Evolutionary conservation across 2,113 vertebrate species (phyloP).

Genomic region (Monopterus albus): DNA sequence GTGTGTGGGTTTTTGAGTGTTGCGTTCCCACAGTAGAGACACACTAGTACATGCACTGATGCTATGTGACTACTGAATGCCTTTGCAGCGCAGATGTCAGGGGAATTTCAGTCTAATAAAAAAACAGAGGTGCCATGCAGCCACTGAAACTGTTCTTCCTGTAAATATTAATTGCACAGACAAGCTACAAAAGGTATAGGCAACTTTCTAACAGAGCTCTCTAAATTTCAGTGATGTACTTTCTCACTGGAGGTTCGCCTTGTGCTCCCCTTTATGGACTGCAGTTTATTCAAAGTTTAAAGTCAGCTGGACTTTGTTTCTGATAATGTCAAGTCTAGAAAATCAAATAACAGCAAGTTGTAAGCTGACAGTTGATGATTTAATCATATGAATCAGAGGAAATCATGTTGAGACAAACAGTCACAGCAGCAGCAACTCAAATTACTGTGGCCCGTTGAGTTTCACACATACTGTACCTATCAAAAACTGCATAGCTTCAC

Average conservation of each 20-base stretch:
- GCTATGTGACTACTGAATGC: slow-evolving; percentile 25
- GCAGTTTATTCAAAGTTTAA: no score
- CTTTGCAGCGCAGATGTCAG: slow-evolving; percentile 8
- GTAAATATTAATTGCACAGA: background rate
- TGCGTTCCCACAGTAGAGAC: slow-evolving; percentile 39
- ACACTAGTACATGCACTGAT: slow-evolving; percentile 9
- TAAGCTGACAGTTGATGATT: slow-evolving; percentile 6
- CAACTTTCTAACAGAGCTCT: background rate
- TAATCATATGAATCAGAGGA: slow-evolving; percentile 12
- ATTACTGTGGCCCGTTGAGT: slow-evolving; percentile 28
- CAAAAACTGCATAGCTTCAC: slow-evolving; percentile 48
- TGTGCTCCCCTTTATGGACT: no score
- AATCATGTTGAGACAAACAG: slow-evolving; percentile 21
- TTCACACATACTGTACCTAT: slow-evolving; percentile 62
- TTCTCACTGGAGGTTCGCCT: no score
- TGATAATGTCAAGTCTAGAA: no score
- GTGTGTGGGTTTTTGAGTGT: background rate
- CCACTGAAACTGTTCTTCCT: background rate
- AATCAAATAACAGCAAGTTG: background rate
- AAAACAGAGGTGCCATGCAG: background rate
- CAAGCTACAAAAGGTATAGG: background rate
- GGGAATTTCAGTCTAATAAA: background rate
- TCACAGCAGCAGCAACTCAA: slow-evolving; percentile 19
- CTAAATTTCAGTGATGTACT: background rate
- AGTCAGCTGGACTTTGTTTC: no score